These are phyloP conservation scores for Andrena marginata DNA, from an alignment of 2,888 invertebrate genomes.

Conservation along the genomic window DNA sequence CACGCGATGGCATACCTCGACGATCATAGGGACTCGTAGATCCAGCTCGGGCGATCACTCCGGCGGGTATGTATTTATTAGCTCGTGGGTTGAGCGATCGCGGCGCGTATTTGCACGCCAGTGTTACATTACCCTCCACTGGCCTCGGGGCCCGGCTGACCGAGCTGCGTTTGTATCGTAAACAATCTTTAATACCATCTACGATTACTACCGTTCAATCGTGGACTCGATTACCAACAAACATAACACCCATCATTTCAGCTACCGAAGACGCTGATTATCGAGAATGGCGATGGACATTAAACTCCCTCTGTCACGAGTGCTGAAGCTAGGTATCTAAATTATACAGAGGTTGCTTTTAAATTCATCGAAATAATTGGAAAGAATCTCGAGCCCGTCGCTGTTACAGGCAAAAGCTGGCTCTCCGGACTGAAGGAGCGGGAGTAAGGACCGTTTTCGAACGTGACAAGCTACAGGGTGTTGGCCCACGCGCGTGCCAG, in stretches of 20 bases:
- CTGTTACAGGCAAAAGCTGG: neutral
- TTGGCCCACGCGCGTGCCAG: conserved; percentile 44
- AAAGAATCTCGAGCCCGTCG: neutral
- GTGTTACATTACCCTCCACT: conserved; percentile 53
- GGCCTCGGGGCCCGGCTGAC: conserved; percentile 17
- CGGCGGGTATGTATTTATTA: conserved; percentile 36
- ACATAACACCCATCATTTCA: too few relatives aligned
- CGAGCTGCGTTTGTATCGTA: conserved; percentile 22
- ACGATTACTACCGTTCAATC: neutral
- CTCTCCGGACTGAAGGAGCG: neutral
- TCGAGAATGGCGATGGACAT: too few relatives aligned
- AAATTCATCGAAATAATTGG: too few relatives aligned
- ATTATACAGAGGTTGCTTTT: too few relatives aligned
- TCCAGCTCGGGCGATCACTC: conserved; percentile 44
- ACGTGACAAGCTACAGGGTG: conserved; percentile 55
- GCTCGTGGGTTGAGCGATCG: conserved; percentile 57
- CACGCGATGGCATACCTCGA: conserved; percentile 57
- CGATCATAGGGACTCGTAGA: conserved; percentile 41
- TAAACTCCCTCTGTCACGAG: too few relatives aligned
- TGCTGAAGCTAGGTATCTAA: too few relatives aligned
- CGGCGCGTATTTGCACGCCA: conserved; percentile 59
- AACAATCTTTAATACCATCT: neutral
- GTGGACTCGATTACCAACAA: neutral
- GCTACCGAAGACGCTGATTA: too few relatives aligned
- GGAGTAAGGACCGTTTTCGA: conserved; percentile 21